phyloP scores from a whole-genome alignment of 2,797 vertebrate genomes.

The Podargus strigoides region DNA sequence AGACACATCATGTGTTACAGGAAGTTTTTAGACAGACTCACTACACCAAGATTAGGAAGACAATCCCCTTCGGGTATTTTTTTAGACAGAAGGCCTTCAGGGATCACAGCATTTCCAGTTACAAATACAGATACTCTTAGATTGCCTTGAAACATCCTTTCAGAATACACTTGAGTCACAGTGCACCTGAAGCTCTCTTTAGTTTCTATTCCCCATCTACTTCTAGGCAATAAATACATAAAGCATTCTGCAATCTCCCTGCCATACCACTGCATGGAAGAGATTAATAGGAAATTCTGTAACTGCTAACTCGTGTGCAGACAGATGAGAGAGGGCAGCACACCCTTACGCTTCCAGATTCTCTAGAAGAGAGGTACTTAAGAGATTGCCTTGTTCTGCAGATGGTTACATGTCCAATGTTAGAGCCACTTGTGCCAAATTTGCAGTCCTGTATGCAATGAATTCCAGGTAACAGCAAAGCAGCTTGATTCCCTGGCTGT shows the following conservation, averaged over 20 bases:
- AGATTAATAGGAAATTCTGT: background rate
- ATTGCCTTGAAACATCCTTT: background rate
- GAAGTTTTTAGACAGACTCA: background rate
- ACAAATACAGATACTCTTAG: background rate
- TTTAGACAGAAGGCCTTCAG: background rate
- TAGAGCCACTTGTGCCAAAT: background rate
- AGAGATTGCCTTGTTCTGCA: background rate
- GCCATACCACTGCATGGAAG: background rate
- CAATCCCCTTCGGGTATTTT: background rate
- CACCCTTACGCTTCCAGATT: background rate
- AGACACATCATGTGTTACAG: background rate
- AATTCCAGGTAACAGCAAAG: background rate
- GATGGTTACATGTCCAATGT: accelerated
- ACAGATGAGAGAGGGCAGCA: background rate
- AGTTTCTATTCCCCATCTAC: background rate
- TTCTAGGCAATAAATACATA: background rate
- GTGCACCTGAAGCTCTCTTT: background rate
- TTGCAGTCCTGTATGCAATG: background rate
- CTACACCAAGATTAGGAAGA: background rate
- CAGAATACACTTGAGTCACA: background rate
- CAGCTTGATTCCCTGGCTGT: background rate
- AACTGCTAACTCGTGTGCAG: background rate
- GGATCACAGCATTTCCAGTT: background rate
- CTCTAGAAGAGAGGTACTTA: background rate
- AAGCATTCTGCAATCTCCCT: background rate